These are phyloP conservation scores for Notocelia uddmanniana DNA, from an alignment of 2,888 invertebrate genomes.

Conservation along the genomic window DNA sequence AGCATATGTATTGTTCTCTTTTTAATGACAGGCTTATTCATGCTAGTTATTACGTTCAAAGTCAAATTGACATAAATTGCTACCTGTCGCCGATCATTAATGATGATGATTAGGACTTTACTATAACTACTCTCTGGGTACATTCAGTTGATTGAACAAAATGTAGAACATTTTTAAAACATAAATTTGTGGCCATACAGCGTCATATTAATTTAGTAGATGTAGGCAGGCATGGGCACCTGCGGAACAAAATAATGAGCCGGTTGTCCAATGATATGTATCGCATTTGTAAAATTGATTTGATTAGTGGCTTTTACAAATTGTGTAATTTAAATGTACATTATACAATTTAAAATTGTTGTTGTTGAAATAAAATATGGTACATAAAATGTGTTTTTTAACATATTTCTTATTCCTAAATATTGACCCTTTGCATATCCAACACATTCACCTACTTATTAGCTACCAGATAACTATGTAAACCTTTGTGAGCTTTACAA, in stretches of 20 bases:
- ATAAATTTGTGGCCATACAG: conserved; percentile 58
- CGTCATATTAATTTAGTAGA: conserved; percentile 44
- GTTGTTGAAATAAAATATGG: conserved; percentile 81
- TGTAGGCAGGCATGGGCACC: conserved; percentile 16
- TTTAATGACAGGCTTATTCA: too few relatives aligned
- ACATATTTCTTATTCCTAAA: not conserved
- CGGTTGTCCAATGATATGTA: conserved; percentile 53
- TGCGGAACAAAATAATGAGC: conserved; percentile 36
- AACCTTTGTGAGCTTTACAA: too few relatives aligned
- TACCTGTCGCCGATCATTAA: too few relatives aligned
- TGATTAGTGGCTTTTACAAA: conserved; percentile 74
- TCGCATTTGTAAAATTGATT: conserved; percentile 67
- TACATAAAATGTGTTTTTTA: conserved; percentile 51
- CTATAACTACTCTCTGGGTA: not conserved
- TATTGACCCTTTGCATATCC: too few relatives aligned
- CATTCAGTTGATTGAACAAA: conserved; percentile 46
- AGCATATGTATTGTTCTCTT: too few relatives aligned
- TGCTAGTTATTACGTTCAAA: too few relatives aligned
- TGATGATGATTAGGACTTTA: not conserved
- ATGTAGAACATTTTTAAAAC: conserved; percentile 45
- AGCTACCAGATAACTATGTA: too few relatives aligned
- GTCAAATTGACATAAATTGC: too few relatives aligned
- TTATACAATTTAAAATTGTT: conserved; percentile 82
- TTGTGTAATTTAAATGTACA: conserved; percentile 79
- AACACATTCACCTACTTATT: not conserved